Evolutionary conservation across 2,113 vertebrate species (phyloP), one percentile per base, ranked within the genome.

Genomic region (Syngnathus floridae): DNA sequence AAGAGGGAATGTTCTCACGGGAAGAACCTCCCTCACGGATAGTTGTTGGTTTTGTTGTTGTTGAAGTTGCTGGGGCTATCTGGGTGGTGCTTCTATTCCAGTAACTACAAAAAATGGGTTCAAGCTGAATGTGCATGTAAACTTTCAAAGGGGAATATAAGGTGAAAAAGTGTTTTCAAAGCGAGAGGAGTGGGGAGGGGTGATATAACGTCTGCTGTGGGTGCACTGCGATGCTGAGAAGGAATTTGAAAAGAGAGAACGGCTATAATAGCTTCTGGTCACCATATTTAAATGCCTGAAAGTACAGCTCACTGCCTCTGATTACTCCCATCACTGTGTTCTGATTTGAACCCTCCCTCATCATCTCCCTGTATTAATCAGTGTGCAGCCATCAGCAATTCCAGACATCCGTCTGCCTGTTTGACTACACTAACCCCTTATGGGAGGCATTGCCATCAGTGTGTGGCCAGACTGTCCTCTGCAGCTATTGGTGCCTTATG

Each of bases 401-500:
- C 80, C 43, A 19, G 67, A 67, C 70, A 38, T 71, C 62, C 62
- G 71, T 66, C 74, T 38, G 79, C 66, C 58, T 62, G 73, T 82
- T 74, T 77, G 82, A 82, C 80, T 78, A 72, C 72, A 48, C 59
- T 73, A 80, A 80, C 77, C 77, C 84, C 82, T 85, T 76, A 84
- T 84, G 84, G 82, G 74, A 82, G 80, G 65, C 77, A 59, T 66
- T 72, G 82, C 79, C 80, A 64, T 79, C 76, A 74, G 80, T 60
- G 72, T 80, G 83, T 38, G 81, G 75, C 78, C 84, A 79, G 80
- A 64, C 81, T 75, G 75, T 85, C 77, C 83, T 82, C 69, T 31
- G 72, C 57, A 65, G 82, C 85, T 82, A 87, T 85, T 86, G 87
- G 87, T 84, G 82, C 64, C 45, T 77, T 78, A 62, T 46, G 41